phyloP scores from a whole-genome alignment of 37 sponge, comb jelly and placozoan species.

The Halisarca cf. caerulea region DNA sequence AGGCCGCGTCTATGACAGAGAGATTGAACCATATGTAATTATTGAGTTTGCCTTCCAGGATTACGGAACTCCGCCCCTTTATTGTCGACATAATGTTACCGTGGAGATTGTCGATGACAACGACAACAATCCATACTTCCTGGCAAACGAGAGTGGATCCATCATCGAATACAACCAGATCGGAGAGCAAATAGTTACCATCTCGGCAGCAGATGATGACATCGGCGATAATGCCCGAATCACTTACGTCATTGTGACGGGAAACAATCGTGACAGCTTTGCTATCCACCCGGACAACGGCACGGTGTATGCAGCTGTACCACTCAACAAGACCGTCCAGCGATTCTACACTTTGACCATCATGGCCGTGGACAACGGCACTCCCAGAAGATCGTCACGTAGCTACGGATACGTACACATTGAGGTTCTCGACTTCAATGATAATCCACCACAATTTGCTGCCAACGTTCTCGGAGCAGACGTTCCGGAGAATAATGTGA shows the following conservation, averaged over 20 bases:
- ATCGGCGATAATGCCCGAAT: conserved; percentile 62
- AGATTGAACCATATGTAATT: conserved; percentile 39
- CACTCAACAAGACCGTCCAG: conserved; percentile 53
- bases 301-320: conserved; percentile 28
- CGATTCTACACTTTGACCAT: conserved; percentile 17
- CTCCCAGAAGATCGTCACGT: neutral
- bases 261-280: conserved; percentile 35
- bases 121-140: conserved; percentile 65
- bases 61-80: conserved; percentile 42
- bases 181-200: conserved; percentile 30
- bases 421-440: conserved; percentile 74
- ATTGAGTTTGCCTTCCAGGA: conserved; percentile 50
- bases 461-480: neutral
- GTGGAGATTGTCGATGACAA: conserved; percentile 65
- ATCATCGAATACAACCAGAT: conserved; percentile 50
- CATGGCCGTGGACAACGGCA: conserved; percentile 23
- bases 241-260: conserved; percentile 47
- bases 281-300: conserved; percentile 49
- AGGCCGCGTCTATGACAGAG: conserved; percentile 48
- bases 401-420: conserved; percentile 42
- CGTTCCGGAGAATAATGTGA: conserved; percentile 44
- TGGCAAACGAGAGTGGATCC: conserved; percentile 27
- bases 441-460: conserved; percentile 63
- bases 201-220: conserved; percentile 62
- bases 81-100: conserved; percentile 41